phyloP scores from a whole-genome alignment of 2,888 invertebrate species.

The Hirtodrosophila trivittata region DNA sequence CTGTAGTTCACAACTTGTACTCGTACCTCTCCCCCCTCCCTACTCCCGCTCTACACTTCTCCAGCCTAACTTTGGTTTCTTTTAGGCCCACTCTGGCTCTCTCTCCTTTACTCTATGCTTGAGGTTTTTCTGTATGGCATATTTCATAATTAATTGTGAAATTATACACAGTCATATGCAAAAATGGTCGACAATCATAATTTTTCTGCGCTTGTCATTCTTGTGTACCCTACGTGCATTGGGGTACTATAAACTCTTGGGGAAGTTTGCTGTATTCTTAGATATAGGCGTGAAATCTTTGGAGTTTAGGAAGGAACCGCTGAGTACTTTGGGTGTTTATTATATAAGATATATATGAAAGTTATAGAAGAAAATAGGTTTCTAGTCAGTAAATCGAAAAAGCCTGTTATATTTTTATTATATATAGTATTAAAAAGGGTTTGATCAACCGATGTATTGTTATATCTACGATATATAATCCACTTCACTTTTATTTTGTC shows the following conservation, averaged over 20 bases:
- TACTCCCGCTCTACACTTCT: slow-evolving; percentile 8
- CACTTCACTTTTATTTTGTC: too few relatives aligned
- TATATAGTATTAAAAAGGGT: too few relatives aligned
- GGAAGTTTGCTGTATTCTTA: too few relatives aligned
- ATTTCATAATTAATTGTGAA: slow-evolving; percentile 79
- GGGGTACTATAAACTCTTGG: not conserved
- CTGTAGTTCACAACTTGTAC: slow-evolving; percentile 48
- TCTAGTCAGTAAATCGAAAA: too few relatives aligned
- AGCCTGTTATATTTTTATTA: too few relatives aligned
- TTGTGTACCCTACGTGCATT: slow-evolving; percentile 35
- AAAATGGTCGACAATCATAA: slow-evolving; percentile 62
- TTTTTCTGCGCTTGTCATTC: slow-evolving; percentile 64
- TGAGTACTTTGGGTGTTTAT: too few relatives aligned
- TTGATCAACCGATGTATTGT: too few relatives aligned
- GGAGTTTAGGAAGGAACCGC: too few relatives aligned
- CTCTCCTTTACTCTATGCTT: slow-evolving; percentile 15
- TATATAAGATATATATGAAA: too few relatives aligned
- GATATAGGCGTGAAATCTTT: too few relatives aligned
- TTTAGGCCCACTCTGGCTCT: slow-evolving; percentile 7
- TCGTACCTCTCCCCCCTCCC: not conserved
- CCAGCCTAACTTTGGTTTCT: slow-evolving; percentile 30
- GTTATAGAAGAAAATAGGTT: too few relatives aligned
- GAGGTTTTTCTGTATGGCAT: slow-evolving; percentile 48
- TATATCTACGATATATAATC: too few relatives aligned
- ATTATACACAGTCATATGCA: slow-evolving; percentile 72